These are phyloP conservation scores for Bibio marci DNA, from an alignment of 2,888 invertebrate species.

Conservation along the genomic window DNA sequence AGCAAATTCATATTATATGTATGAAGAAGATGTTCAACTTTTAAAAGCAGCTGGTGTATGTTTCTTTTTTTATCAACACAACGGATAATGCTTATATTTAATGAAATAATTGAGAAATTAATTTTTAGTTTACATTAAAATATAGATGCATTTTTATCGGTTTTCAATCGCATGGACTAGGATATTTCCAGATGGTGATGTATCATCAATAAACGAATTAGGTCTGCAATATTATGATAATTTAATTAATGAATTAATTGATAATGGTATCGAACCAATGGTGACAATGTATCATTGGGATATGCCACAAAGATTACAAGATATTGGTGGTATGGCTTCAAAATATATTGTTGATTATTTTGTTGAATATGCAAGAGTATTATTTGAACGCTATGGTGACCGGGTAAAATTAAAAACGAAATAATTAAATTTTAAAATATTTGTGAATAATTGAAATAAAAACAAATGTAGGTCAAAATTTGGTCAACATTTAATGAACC, in stretches of 20 bases:
- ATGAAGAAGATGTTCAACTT: neutral
- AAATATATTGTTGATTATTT: constrained; percentile 31
- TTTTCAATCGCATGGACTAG: constrained; percentile 48
- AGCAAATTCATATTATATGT: constrained; percentile 2
- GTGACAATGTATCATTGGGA: constrained; percentile 40
- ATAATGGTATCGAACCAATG: constrained; percentile 41
- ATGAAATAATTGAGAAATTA: no score
- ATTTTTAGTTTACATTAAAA: no score
- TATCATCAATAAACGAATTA: constrained; percentile 35
- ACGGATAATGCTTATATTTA: no score
- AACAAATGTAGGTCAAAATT: constrained; percentile 17
- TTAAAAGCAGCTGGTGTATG: no score
- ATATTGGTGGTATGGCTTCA: constrained; percentile 35
- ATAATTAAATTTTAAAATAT: no score
- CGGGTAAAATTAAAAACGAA: constrained; percentile 10
- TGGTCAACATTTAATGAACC: constrained; percentile 46
- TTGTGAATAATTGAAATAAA: no score
- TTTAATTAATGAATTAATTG: constrained; percentile 40
- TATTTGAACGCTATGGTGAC: constrained; percentile 10
- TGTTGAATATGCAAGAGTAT: constrained; percentile 30
- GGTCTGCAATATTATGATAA: constrained; percentile 47
- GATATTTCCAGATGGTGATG: constrained; percentile 38
- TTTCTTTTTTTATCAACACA: no score
- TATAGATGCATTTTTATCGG: constrained; percentile 31
- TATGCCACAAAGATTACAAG: constrained; percentile 34